A percentile compares a stretch with the other conserved stretches of the same genome.
phyloP scores from a whole-genome alignment of 2,113 vertebrate genomes.

The Girardinichthys multiradiatus region DNA sequence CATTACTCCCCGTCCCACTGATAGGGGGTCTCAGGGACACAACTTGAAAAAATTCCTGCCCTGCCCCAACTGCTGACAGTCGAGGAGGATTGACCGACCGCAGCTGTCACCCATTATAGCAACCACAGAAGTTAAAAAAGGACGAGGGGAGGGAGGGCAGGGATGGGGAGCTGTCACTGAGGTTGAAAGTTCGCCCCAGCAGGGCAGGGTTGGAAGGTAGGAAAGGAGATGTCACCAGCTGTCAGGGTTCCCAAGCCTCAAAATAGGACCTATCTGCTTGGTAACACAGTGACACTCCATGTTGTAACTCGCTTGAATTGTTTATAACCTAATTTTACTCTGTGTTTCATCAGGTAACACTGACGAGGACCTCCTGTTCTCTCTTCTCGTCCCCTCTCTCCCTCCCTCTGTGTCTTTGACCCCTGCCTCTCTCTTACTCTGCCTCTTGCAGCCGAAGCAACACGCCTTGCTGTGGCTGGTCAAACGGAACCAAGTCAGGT shows the following conservation, averaged over 20 bases:
- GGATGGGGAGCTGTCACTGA: slow-evolving; percentile 60
- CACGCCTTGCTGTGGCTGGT: slow-evolving; percentile 98
- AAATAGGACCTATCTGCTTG: slow-evolving; percentile 59
- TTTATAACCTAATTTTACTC: not conserved
- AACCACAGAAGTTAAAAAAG: slow-evolving; percentile 62
- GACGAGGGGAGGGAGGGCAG: slow-evolving; percentile 31
- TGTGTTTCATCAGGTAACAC: slow-evolving; percentile 65
- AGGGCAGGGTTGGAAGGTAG: slow-evolving; percentile 53
- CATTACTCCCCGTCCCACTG: slow-evolving; percentile 34
- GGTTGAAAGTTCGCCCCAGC: slow-evolving; percentile 47
- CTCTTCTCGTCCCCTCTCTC: not conserved
- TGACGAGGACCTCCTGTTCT: slow-evolving; percentile 38
- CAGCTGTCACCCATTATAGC: slow-evolving; percentile 79
- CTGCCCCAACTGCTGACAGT: slow-evolving; percentile 63
- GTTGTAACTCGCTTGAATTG: slow-evolving; percentile 1
- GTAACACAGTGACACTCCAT: slow-evolving; percentile 33
- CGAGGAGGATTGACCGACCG: slow-evolving; percentile 77
- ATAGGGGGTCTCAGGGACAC: slow-evolving; percentile 73
- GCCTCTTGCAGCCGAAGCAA: slow-evolving; percentile 72
- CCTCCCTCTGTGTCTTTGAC: not conserved
- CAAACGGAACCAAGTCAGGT: slow-evolving; percentile 99
- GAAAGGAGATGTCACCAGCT: slow-evolving; percentile 41
- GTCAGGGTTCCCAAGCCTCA: slow-evolving; percentile 47
- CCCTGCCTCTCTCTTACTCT: slow-evolving; percentile 26
- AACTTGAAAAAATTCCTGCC: slow-evolving; percentile 73